phyloP scores from a whole-genome alignment of 2,888 invertebrate species.

The Troides oblongomaculatus region DNA sequence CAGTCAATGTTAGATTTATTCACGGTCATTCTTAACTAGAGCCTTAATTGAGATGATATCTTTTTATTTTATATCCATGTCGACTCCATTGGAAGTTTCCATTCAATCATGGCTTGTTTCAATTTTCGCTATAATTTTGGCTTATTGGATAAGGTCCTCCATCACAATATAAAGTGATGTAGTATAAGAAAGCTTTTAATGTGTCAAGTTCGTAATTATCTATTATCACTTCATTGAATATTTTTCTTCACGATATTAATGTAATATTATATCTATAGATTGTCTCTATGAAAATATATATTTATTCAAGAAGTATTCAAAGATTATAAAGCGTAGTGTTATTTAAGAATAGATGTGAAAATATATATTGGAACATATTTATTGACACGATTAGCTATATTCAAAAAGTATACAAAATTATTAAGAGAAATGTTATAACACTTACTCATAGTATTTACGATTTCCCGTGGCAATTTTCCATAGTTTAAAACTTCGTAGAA shows the following conservation, averaged over 20 bases:
- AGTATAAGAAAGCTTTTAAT: conserved; percentile 16
- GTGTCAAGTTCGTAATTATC: neutral
- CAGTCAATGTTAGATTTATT: neutral
- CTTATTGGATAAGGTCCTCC: neutral
- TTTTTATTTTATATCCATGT: neutral
- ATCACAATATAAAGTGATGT: conserved; percentile 7
- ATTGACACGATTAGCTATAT: neutral
- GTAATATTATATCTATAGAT: neutral
- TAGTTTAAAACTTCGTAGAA: neutral
- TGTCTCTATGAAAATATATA: neutral
- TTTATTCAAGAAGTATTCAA: neutral
- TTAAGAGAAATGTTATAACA: neutral
- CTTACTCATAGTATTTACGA: neutral
- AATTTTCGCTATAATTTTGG: neutral
- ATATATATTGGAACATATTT: neutral
- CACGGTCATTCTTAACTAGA: neutral
- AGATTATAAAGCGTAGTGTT: neutral
- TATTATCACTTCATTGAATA: neutral
- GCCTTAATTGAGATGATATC: neutral
- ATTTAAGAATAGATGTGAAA: neutral
- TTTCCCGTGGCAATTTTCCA: conserved; percentile 9
- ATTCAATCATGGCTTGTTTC: neutral
- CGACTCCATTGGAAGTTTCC: neutral
- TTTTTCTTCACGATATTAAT: neutral
- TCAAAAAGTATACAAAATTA: neutral